Percentiles rank a stretch among this genome's conserved stretches.
Evolutionary conservation across 2,113 vertebrate genomes (phyloP).

Genomic region (Noturus placidus): DNA sequence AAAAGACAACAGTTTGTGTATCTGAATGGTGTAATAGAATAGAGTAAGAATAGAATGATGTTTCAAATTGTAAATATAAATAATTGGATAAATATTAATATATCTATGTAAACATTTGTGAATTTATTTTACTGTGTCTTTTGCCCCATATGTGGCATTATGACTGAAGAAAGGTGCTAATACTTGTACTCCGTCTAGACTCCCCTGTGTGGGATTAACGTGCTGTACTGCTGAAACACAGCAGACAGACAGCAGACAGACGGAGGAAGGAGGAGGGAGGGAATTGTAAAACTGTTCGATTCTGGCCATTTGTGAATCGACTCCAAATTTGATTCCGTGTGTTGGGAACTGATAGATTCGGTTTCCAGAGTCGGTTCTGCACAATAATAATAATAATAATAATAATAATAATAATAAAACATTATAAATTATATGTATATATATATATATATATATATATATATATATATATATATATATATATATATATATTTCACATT

Average conservation of each 20-base stretch:
- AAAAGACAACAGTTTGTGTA: no score
- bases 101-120: background rate
- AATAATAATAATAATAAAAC: no score
- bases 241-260: slow-evolving; percentile 31
- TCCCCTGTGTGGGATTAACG: background rate
- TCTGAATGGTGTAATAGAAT: background rate
- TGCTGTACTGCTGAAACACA: background rate
- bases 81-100: background rate
- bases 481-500: no score
- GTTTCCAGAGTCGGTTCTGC: background rate
- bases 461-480: no score
- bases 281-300: background rate
- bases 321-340: background rate
- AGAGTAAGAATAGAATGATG: background rate
- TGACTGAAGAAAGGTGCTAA: background rate
- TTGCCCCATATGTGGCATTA: no score
- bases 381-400: no score
- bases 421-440: no score
- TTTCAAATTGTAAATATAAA: background rate
- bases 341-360: background rate
- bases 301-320: background rate
- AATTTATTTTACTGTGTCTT: background rate
- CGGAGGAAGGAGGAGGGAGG: slow-evolving; percentile 10
- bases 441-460: no score
- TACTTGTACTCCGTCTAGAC: background rate